Evolutionary conservation across 2,797 vertebrate species (phyloP), one percentile per base, ranked within the genome.

Genomic region (Spheniscus humboldti): DNA sequence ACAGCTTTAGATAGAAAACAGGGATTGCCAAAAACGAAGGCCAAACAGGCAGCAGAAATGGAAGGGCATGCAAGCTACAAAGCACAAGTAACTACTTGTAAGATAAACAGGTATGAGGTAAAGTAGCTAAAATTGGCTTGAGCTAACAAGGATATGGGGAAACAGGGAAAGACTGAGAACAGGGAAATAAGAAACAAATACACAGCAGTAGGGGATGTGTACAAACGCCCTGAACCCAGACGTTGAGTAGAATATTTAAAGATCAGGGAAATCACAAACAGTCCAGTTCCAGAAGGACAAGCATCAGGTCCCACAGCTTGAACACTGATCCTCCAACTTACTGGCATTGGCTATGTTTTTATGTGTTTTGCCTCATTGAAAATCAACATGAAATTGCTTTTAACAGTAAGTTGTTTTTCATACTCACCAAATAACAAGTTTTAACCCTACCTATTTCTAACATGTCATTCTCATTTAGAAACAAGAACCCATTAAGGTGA

Each of bases 271-370:
- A 68, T 68, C 33, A 80, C 57, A 56, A 84, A 53, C 55, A 86
- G 92, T 60, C 81, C 91, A 83, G 9, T 72, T 92, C 72, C 92
- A 94, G 94, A 91, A 96, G 96, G 91, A 87, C 72, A 93, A 93
- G 75, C 94, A 94, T 92, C 89, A 92, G 78, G 92, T 90, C 92
- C 96, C 95, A 88, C 96, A 96, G 96, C 94, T 80, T 94, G 87
- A 96, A 71, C 9, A 33, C 39, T 3, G 17, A 56, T 90, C 81
- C 89, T 60, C 84, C 0, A 0, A 35, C 78, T 73, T 15, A 24
- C 79, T 60, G 72, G 75, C 75, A 74, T 2, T 8, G 64, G 41
- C 68, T 86, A 5, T 7, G 56, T 41, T 78, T 91, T 79, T 19
- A 87, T 25, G 69, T 60, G 71, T 63, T 92, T 56, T 59, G 69